These are phyloP conservation scores for Carassius gibelio DNA, from an alignment of 2,113 vertebrate genomes.

Conservation along the genomic window DNA sequence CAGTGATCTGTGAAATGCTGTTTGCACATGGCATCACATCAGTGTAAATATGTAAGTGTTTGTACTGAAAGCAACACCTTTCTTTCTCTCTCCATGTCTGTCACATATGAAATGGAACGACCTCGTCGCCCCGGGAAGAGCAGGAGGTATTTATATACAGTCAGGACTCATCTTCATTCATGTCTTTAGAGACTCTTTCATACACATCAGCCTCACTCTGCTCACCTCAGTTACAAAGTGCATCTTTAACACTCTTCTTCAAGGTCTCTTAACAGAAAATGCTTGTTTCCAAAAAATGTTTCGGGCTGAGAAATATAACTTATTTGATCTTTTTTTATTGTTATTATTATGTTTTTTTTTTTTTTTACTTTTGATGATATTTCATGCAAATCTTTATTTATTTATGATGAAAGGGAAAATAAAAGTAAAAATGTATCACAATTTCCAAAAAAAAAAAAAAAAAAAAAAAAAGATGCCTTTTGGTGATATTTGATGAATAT, in stretches of 20 bases:
- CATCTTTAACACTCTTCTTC: not conserved
- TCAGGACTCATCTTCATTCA: constrained; percentile 44
- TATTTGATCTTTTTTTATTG: not conserved
- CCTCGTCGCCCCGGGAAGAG: constrained; percentile 89
- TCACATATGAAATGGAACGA: constrained; percentile 88
- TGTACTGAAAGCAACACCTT: constrained; percentile 84
- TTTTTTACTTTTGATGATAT: not conserved
- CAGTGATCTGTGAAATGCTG: constrained; percentile 26
- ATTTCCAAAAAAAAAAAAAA: too few relatives aligned
- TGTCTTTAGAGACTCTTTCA: not conserved
- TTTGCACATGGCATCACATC: constrained; percentile 19
- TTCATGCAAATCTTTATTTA: not conserved
- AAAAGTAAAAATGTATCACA: too few relatives aligned
- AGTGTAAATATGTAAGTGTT: constrained; percentile 37
- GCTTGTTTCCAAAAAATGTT: not conserved
- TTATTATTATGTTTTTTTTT: not conserved
- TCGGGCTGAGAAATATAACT: not conserved
- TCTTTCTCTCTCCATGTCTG: constrained; percentile 89
- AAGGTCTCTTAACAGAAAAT: not conserved
- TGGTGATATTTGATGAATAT: not conserved
- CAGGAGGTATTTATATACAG: constrained; percentile 88
- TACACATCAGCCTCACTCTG: not conserved
- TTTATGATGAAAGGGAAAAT: too few relatives aligned
- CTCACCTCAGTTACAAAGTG: not conserved
- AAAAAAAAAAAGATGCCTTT: too few relatives aligned